Base-by-base conservation (phyloP, 2,888 invertebrate genomes). In the Horisme vitalbata region DNA sequence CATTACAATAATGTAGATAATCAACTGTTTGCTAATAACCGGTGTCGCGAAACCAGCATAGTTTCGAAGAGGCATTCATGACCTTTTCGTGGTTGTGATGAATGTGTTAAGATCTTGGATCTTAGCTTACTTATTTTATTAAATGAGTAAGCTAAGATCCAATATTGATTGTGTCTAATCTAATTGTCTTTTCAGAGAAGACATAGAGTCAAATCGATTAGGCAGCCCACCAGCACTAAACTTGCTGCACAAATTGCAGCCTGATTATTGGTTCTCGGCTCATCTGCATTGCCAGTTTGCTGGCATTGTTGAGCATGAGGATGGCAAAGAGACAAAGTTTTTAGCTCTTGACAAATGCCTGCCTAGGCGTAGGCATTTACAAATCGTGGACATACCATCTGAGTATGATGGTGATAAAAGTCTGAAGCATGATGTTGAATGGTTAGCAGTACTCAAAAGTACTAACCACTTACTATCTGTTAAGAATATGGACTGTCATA, bases 261-360 rank as follows among this genome's bases (percentile, higher is more conserved):
- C 99, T 5, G 88, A 91, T 0, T 96, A 96, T 83, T 99, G 99
- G 99, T 99, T 99, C 87, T 91, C 98, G 5, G 99, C 98, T 18
- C 99, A 99, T 91, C 90, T 99, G 56, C 99, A 99, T 83, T 96
- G 96, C 63, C 96, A 97, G 84, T 99, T 98, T 89, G 93, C 96
- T 7, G 99, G 99, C 0, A 61, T 97, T 2, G 93, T 99, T 3
- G 91, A 93, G 21, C 97, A 98, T 77, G 82, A 91, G 14, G 79
- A 91, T 46, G 76, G 83, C 8, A 70, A 55, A 20, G 79, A 87
- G 68, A 80, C 98, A 0, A 96, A 95, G 73, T 99, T 99, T 81
- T 83, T 99, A 57, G 97, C 98, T 0, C 83, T 99, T n/a, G 99
- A 99, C 76, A 99, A 99, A 89, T 99, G 99, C 80, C 88, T 99